Conservation (phyloP, 2,888 invertebrate genomes). For the Thymelicus sylvestris region DNA sequence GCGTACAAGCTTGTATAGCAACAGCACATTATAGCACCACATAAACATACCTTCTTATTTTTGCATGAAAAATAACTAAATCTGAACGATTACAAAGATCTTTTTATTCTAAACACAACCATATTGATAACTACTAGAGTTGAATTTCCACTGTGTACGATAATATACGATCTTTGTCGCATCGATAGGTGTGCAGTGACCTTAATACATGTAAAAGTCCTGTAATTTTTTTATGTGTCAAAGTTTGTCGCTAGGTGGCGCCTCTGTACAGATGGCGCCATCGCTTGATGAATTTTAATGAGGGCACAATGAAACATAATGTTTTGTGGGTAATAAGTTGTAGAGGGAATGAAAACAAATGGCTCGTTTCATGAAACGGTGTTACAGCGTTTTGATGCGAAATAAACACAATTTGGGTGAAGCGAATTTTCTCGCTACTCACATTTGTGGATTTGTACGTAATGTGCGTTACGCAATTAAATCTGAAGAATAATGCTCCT, state of each 20-base stretch:
- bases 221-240: neutral
- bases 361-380: conserved; percentile 4
- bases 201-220: conserved; percentile 1
- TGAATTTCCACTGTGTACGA: neutral
- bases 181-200: neutral
- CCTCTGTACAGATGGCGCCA: conserved; percentile 10
- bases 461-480: neutral
- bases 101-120: neutral
- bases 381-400: conserved; percentile 9
- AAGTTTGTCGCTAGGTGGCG: conserved; percentile 11
- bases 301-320: conserved; percentile 32
- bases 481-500: neutral
- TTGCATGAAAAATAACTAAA: no score
- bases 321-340: conserved; percentile 30
- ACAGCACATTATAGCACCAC: no score
- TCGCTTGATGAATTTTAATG: conserved; percentile 32
- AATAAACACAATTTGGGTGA: conserved; percentile 1
- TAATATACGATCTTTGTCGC: neutral
- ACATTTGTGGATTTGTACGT: conserved; percentile 1
- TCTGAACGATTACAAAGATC: no score
- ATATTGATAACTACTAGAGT: neutral
- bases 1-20: no score
- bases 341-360: conserved; percentile 24
- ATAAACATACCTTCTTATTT: no score
- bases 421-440: neutral